Percentiles rank a stretch among this genome's conserved stretches.
Conservation (phyloP, 1,140 invertebrate genomes). For the Archegozetes longisetosus region DNA sequence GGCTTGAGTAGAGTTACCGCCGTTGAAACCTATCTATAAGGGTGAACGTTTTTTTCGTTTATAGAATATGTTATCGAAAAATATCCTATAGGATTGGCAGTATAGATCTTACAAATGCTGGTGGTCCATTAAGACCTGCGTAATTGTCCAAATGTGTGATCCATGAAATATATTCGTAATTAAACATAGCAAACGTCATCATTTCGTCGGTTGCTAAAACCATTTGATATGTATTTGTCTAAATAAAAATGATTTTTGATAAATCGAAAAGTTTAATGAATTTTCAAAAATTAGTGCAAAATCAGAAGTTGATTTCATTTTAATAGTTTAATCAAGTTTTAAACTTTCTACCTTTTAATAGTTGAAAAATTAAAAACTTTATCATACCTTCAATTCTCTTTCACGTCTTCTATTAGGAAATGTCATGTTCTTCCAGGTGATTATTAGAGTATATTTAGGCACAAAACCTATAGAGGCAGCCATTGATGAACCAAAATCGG, state of each 20-base stretch:
- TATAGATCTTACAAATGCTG: slow-evolving; percentile 74
- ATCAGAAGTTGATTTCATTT: too few species aligned
- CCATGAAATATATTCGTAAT: slow-evolving; percentile 78
- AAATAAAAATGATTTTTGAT: background rate
- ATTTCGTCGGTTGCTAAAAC: slow-evolving; percentile 83
- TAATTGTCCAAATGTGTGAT: slow-evolving; percentile 60
- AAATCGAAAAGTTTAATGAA: too few species aligned
- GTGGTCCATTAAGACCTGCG: slow-evolving; percentile 63
- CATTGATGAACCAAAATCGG: slow-evolving; percentile 74
- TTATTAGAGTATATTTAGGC: slow-evolving; percentile 70
- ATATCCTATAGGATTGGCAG: too few species aligned
- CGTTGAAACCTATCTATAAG: slow-evolving; percentile 64
- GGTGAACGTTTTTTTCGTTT: too few species aligned
- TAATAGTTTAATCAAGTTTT: too few species aligned
- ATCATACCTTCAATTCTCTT: slow-evolving; percentile 35
- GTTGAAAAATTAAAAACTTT: too few species aligned
- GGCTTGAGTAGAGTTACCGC: slow-evolving; percentile 76
- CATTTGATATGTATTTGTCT: slow-evolving; percentile 90
- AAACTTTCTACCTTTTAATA: too few species aligned
- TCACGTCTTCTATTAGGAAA: slow-evolving; percentile 65
- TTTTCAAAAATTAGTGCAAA: too few species aligned
- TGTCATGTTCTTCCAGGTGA: slow-evolving; percentile 88
- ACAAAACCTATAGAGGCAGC: slow-evolving; percentile 71
- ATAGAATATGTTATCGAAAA: too few species aligned
- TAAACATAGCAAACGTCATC: slow-evolving; percentile 81